phyloP scores from a whole-genome alignment of 2,888 invertebrate genomes.

The Caradrina clavipalpis region DNA sequence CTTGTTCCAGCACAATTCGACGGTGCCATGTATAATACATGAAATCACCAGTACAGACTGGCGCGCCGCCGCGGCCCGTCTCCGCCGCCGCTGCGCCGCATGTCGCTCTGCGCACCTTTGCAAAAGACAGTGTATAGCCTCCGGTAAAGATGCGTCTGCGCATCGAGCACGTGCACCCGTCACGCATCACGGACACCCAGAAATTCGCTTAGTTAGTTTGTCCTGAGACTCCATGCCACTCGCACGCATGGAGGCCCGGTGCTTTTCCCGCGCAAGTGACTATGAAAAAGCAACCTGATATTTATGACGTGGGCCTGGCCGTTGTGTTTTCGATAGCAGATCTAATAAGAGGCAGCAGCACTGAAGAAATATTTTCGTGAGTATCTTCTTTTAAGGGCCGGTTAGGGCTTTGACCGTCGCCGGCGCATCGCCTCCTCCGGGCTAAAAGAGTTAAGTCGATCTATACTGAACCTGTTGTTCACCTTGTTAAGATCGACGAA shows the following conservation, averaged over 20 bases:
- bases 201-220: conserved; percentile 89
- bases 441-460: conserved; percentile 75
- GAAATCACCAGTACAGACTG: background rate
- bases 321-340: conserved; percentile 69
- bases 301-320: conserved; percentile 72
- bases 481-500: conserved; percentile 78
- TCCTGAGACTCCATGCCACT: conserved; percentile 80
- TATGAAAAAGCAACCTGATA: conserved; percentile 81
- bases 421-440: conserved; percentile 68
- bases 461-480: conserved; percentile 82
- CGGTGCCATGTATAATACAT: background rate
- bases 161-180: conserved; percentile 87
- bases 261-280: conserved; percentile 82
- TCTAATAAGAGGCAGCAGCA: conserved; percentile 63
- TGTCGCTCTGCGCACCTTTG: conserved; percentile 12
- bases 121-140: conserved; percentile 52
- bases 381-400: conserved; percentile 71
- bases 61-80: background rate
- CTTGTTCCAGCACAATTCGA: conserved; percentile 8
- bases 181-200: conserved; percentile 86
- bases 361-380: conserved; percentile 83
- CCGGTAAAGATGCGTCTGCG: conserved; percentile 78
- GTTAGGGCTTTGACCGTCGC: conserved; percentile 75
- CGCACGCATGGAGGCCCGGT: conserved; percentile 81
- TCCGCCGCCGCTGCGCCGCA: background rate